phyloP scores from a whole-genome alignment of 2,797 vertebrate species.

The Tragopan temminckii region DNA sequence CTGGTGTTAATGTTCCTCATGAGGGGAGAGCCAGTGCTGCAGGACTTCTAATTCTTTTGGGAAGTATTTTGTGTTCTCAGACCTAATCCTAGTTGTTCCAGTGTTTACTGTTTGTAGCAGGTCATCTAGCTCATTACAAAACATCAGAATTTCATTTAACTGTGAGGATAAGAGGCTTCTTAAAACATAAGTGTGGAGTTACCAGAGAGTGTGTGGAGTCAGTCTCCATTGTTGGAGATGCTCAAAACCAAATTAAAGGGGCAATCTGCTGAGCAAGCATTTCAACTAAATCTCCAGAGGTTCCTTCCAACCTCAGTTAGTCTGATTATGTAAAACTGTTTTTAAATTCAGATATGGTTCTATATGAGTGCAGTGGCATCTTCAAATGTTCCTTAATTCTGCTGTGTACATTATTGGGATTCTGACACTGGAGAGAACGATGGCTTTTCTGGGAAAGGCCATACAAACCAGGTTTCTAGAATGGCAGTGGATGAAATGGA shows the following conservation, averaged over 20 bases:
- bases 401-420: conserved; percentile 93
- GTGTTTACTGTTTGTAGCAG: background rate
- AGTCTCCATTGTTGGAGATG: background rate
- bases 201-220: background rate
- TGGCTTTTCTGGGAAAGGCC: conserved; percentile 91
- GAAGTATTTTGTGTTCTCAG: background rate
- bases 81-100: background rate
- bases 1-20: background rate
- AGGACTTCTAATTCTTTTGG: background rate
- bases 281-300: background rate
- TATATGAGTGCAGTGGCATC: background rate
- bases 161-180: background rate
- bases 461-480: conserved; percentile 93
- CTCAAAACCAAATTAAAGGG: background rate
- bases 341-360: background rate
- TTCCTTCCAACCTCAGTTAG: background rate
- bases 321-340: background rate
- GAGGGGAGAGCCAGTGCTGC: background rate
- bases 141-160: background rate
- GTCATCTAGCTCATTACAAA: background rate
- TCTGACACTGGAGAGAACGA: conserved; percentile 92
- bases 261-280: background rate
- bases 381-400: conserved; percentile 82
- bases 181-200: background rate
- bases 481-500: conserved; percentile 84